Evolutionary conservation across 2,888 invertebrate species (phyloP).

Genomic region (Pyralis farinalis): DNA sequence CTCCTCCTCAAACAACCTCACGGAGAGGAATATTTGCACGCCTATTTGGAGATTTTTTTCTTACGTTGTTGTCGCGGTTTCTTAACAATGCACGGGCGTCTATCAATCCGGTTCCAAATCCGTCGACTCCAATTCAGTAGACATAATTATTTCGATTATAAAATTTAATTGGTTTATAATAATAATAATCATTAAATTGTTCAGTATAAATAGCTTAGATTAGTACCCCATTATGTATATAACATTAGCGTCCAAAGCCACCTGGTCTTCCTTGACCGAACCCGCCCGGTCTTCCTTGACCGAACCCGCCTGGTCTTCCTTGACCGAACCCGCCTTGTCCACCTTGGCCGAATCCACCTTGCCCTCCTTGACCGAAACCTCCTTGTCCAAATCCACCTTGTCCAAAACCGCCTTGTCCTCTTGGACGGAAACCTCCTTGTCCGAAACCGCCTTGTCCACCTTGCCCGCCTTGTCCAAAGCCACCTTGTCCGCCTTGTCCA

Average conservation of each 20-base stretch:
- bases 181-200: constrained; percentile 3
- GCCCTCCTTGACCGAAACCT: constrained; percentile 17
- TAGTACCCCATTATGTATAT: neutral
- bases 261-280: constrained; percentile 17
- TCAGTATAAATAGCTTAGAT: constrained; percentile 1
- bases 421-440: constrained; percentile 15
- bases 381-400: constrained; percentile 15
- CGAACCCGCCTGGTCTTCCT: constrained; percentile 20
- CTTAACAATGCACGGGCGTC: constrained; percentile 42
- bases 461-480: constrained; percentile 9
- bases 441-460: constrained; percentile 14
- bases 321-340: constrained; percentile 13
- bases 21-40: constrained; percentile 46
- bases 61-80: constrained; percentile 51
- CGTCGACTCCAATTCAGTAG: constrained; percentile 15
- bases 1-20: constrained; percentile 5
- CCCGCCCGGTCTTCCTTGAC: constrained; percentile 14
- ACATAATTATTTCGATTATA: neutral
- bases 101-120: constrained; percentile 38
- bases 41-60: constrained; percentile 53
- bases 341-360: constrained; percentile 15
- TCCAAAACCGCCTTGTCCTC: constrained; percentile 15
- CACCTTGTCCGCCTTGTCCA: constrained; percentile 5
- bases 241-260: constrained; percentile 12
- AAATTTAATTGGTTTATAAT: neutral